phyloP scores from a whole-genome alignment of 2,113 vertebrate species.

The Boulengeromyrus knoepffleri region DNA sequence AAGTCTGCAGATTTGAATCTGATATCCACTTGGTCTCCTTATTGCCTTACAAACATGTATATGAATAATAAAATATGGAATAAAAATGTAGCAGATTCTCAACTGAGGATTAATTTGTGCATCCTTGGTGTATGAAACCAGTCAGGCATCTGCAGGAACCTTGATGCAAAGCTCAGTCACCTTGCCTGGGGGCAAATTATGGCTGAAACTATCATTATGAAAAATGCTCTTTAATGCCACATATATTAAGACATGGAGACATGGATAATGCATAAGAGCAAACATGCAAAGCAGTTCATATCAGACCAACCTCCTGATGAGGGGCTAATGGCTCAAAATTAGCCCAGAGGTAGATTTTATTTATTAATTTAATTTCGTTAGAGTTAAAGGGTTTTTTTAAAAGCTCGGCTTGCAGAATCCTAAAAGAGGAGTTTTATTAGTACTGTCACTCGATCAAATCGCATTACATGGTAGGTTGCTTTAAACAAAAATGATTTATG shows the following conservation, averaged over 20 bases:
- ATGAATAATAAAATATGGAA: neutral
- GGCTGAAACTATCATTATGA: slow-evolving; percentile 14
- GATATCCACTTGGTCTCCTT: neutral
- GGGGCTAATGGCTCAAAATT: neutral
- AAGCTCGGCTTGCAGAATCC: neutral
- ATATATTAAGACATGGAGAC: slow-evolving; percentile 6
- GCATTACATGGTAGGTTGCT: neutral
- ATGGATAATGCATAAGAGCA: slow-evolving; percentile 5
- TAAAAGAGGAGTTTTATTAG: neutral
- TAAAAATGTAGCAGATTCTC: neutral
- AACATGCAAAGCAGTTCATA: slow-evolving; percentile 12
- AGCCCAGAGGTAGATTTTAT: neutral
- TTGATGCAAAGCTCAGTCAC: slow-evolving; percentile 5
- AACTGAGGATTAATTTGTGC: neutral
- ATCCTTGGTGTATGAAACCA: slow-evolving; percentile 6
- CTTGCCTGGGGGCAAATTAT: slow-evolving; percentile 20
- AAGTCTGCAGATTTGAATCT: neutral
- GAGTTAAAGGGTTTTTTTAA: neutral
- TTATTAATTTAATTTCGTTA: neutral
- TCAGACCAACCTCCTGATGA: neutral
- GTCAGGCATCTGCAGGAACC: neutral
- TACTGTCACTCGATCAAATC: neutral
- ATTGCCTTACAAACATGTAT: neutral
- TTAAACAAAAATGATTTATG: neutral
- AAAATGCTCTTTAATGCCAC: slow-evolving; percentile 17